Percentiles rank a stretch among this genome's conserved stretches.
These are phyloP conservation scores for Hyla sarda DNA, from an alignment of 2,113 vertebrate genomes.

Conservation along the genomic window DNA sequence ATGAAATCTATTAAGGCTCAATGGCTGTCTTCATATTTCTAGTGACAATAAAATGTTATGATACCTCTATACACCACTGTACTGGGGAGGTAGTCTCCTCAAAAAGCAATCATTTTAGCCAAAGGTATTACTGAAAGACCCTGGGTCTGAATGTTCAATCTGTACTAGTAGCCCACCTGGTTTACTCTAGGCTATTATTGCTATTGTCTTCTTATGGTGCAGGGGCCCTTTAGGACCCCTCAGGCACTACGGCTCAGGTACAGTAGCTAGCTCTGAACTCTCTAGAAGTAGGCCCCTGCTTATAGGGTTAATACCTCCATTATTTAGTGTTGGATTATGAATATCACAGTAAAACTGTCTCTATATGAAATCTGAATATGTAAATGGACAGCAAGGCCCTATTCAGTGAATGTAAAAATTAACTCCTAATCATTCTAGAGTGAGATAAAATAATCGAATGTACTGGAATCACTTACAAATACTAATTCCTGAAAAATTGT, in stretches of 20 bases:
- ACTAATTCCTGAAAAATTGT: too few relatives aligned
- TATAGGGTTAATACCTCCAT: background rate
- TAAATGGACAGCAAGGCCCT: too few relatives aligned
- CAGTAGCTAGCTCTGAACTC: background rate
- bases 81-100: background rate
- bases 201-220: background rate
- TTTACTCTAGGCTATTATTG: background rate
- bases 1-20: background rate
- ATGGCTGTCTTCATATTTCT: background rate
- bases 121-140: background rate
- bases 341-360: too few relatives aligned
- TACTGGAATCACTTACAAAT: too few relatives aligned
- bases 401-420: too few relatives aligned
- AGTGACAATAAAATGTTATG: background rate
- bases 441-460: too few relatives aligned
- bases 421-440: too few relatives aligned
- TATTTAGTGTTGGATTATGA: background rate
- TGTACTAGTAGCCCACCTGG: background rate
- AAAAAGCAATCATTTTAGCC: background rate
- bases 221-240: too few relatives aligned
- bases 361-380: too few relatives aligned
- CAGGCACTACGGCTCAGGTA: background rate
- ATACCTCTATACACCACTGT: background rate
- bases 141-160: background rate
- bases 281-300: background rate